These are phyloP conservation scores for Psylliodes chrysocephalus DNA, from an alignment of 2,888 invertebrate species.

Conservation along the genomic window DNA sequence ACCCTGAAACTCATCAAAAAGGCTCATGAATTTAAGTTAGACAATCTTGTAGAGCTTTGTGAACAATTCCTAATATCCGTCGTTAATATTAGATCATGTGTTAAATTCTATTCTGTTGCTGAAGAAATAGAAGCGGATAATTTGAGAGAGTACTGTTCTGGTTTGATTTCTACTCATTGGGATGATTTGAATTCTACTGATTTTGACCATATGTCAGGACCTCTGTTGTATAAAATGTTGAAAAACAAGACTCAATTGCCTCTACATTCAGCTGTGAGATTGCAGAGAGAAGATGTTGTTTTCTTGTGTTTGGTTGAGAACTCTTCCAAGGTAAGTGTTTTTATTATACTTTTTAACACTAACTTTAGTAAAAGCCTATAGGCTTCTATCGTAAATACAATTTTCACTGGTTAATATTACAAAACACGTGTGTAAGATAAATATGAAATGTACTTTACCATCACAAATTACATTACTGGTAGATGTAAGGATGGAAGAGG, in stretches of 20 bases:
- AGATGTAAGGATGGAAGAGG: no score
- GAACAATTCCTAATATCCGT: constrained; percentile 88
- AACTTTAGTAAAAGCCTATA: no score
- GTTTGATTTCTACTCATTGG: constrained; percentile 94
- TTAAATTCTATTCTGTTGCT: constrained; percentile 85
- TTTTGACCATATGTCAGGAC: constrained; percentile 93
- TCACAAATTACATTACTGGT: no score
- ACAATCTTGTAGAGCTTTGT: constrained; percentile 79
- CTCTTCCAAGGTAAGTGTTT: constrained; percentile 81
- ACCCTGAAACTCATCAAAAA: constrained; percentile 84
- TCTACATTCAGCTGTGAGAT: constrained; percentile 87
- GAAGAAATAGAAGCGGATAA: constrained; percentile 87
- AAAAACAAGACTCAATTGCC: constrained; percentile 90
- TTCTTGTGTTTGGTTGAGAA: constrained; percentile 93
- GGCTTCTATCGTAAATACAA: no score
- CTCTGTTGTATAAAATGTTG: constrained; percentile 88
- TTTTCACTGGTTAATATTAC: no score
- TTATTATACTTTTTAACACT: no score
- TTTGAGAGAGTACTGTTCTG: constrained; percentile 86
- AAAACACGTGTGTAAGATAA: no score
- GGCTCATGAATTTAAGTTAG: constrained; percentile 81
- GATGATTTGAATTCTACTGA: constrained; percentile 84
- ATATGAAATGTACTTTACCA: no score
- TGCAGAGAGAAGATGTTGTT: constrained; percentile 92
- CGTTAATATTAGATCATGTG: constrained; percentile 77